Evolutionary conservation across 2,888 invertebrate species (phyloP), one percentile per base, ranked within the genome.

Genomic region (Tetragonisca angustula): DNA sequence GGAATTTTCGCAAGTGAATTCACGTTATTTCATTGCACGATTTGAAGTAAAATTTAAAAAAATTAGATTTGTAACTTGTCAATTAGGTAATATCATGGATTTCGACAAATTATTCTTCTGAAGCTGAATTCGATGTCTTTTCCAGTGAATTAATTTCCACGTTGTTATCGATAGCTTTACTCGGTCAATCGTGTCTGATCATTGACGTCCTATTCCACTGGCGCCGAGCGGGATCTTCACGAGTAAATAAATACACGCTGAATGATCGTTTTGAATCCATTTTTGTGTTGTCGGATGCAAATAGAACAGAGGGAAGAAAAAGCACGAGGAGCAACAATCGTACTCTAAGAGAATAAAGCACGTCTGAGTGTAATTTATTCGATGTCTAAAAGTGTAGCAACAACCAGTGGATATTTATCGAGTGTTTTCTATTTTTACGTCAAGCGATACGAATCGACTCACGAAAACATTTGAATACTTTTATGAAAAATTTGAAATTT

Each of bases 171-270:
- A 24, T 24, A 32, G 3, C 17, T 21, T 36, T 21, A 19, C 49
- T 64, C 24, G 52, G 6, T 49, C 27, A 36, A 27, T 5, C 70
- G 69, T 56, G 80, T 76, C 80, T 59, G 76, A 76, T 49, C 56
- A 80, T 65, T 54, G 32, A 17, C 67, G 76, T 32, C 54, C 52
- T 68, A 36, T 64, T 76, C 76, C 17, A 76, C 79, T 79, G 24
- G 19, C 54, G 54, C n/a, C 6, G 24, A 78, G 17, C n/a, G n/a
- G 9, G 43, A 62, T 43, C 62, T 32, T 13, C n/a, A 43, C 61
- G 36, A 27, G 17, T 21, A 76, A 68, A 27, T 43, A 5, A 19
- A n/a, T 32, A 2, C 6, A 21, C 21, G 21, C 27, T 27, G 27
- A 43, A n/a, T 19, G 32, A 19, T 49, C 56, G 27, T 43, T 56